These are phyloP conservation scores for Meiosimyza platycephala DNA, from an alignment of 2,888 invertebrate genomes.

Conservation along the genomic window DNA sequence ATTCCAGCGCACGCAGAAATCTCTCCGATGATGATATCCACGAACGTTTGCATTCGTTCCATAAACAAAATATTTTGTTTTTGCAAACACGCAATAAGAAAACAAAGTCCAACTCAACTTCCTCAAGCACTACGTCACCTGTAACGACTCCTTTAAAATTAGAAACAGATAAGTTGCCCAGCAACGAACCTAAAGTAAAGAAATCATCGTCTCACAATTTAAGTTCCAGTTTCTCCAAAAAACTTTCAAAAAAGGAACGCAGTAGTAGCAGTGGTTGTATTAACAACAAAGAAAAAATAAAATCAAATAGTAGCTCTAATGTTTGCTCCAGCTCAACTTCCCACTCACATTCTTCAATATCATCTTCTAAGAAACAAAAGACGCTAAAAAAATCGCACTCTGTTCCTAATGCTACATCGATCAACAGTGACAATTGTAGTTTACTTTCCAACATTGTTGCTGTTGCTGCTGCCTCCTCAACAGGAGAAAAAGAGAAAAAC, in stretches of 20 bases:
- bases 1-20: conserved; percentile 46
- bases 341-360: conserved; percentile 29
- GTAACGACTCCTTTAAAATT: background rate
- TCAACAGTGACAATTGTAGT: conserved; percentile 1
- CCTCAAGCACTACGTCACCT: conserved; percentile 23
- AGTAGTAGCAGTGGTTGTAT: conserved; percentile 35
- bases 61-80: conserved; percentile 73
- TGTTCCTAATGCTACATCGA: conserved; percentile 35
- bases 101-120: conserved; percentile 41
- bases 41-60: conserved; percentile 73
- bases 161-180: background rate
- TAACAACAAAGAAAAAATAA: conserved; percentile 40
- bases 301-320: conserved; percentile 29
- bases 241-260: conserved; percentile 44
- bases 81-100: conserved; percentile 72
- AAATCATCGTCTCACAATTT: conserved; percentile 29
- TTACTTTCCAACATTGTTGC: background rate
- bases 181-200: conserved; percentile 28
- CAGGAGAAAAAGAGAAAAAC: conserved; percentile 66
- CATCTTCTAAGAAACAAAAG: conserved; percentile 41
- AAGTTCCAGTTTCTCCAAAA: conserved; percentile 28
- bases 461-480: conserved; percentile 14
- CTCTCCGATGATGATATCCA: conserved; percentile 72
- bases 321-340: conserved; percentile 15
- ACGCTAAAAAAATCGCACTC: conserved; percentile 44